Base-by-base conservation (phyloP, 2,797 vertebrate species). In the Phataginus tetradactyla region DNA sequence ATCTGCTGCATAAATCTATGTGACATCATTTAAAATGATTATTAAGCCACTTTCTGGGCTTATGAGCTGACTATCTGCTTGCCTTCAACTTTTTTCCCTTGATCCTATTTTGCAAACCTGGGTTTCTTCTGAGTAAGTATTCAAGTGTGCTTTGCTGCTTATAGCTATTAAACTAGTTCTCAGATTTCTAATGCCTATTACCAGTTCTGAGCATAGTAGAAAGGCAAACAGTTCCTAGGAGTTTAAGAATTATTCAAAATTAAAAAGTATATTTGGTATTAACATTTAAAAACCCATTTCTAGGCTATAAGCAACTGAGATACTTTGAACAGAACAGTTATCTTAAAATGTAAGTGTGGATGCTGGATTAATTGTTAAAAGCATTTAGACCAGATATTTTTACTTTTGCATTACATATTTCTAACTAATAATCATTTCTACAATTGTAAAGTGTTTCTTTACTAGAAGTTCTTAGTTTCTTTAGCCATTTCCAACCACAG, bases 11-110 rank as follows among this genome's bases (percentile, higher is more conserved):
- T 80, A 49, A 59, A 83, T 85, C 57, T 74, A 79, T 37, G 86
- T 80, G 66, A 80, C 18, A 25, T 32, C 21, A 75, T 64, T 93
- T 91, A 84, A 92, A 94, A 68, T 89, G 49, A 29, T 77, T 55
- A 78, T 64, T 90, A 71, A 86, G 77, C 49, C 3, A 69, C 29
- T 79, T 83, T 86, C 18, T 25, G 15, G 21, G 7, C 42, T 72
- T 94, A 51, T 68, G 7, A 68, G 32, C 17, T 29, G 53, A 93
- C 17, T 63, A 21, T 45, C 20, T 80, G 20, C 7, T 87, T 63
- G 32, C 17, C 39, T 90, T 78, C 32, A 42, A 61, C 2, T 21
- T 81, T 80, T 91, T n/a, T 63, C 42, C 17, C 29, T 94, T 92
- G 34, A 89, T 64, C 27, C 85, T 53, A 37, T 21, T 89, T 96